Evolutionary conservation across 2,888 invertebrate genomes (phyloP).

Genomic region (Plebejus anna): DNA sequence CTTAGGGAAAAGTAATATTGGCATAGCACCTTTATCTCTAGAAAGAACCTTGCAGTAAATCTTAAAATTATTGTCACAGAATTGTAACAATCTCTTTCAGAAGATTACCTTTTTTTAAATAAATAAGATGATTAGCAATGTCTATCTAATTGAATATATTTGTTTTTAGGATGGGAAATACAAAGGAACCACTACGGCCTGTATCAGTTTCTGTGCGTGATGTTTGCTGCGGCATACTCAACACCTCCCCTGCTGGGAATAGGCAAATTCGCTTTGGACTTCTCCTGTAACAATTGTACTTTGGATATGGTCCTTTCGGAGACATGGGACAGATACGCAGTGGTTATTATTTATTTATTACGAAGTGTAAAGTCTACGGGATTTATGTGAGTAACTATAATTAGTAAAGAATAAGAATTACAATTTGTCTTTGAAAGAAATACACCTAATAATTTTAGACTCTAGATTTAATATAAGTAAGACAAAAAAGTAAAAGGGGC

Average conservation of each 20-base stretch:
- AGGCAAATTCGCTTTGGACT: slow-evolving; percentile 62
- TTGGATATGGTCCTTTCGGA: slow-evolving; percentile 60
- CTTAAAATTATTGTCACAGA: too few relatives aligned
- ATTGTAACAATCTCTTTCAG: too few relatives aligned
- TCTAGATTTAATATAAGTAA: neutral
- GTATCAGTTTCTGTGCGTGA: slow-evolving; percentile 53
- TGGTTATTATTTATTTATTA: slow-evolving; percentile 54
- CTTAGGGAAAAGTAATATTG: too few relatives aligned
- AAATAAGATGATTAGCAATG: too few relatives aligned
- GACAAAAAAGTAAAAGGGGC: neutral
- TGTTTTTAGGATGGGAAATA: slow-evolving; percentile 59
- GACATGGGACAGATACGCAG: slow-evolving; percentile 51
- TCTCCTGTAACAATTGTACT: slow-evolving; percentile 62
- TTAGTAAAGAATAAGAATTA: neutral
- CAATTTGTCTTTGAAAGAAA: neutral
- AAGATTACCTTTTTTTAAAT: too few relatives aligned
- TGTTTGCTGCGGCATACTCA: slow-evolving; percentile 58
- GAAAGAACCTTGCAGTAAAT: too few relatives aligned
- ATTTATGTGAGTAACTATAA: slow-evolving; percentile 55
- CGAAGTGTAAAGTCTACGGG: slow-evolving; percentile 61
- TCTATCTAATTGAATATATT: neutral
- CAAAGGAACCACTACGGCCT: slow-evolving; percentile 55
- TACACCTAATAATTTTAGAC: neutral
- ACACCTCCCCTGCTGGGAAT: slow-evolving; percentile 59
- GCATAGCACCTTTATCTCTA: too few relatives aligned